Base-by-base conservation (phyloP, 2,888 invertebrate species). In the Rhagophthalmus giganteus region DNA sequence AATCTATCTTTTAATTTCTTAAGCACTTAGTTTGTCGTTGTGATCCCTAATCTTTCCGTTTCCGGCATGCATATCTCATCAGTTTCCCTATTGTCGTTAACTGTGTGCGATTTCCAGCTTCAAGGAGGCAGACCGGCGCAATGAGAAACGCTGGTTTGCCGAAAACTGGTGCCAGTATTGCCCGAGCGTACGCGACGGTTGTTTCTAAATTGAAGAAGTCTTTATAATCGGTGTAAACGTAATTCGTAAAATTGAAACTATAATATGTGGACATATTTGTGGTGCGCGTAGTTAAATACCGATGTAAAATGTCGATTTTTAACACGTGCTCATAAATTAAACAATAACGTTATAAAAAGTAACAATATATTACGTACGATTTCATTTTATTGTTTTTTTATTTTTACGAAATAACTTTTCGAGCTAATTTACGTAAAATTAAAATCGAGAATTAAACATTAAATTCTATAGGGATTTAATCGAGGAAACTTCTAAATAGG, bases 31-130 rank as follows among this genome's bases (percentile, higher is more conserved):
- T 58, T 58, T 57, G 58, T 57, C 57, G 56, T 58, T 55, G 49
- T 55, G 60, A 60, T 58, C 53, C 46, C 56, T 58, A 56, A 60
- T 60, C 60, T 58, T 58, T 56, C 56, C 58, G 60, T 58, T 58
- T 58, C 55, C 58, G 53, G 49, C 47, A 41, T 52, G 55, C 48
- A 57, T 58, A 60, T 54, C 58, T 58, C 58, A 57, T 57, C 57
- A 57, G 54, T 45, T 57, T 45, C 38, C 42, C 44, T 48, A 55
- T 55, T 55, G 57, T 58, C 58, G 55, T 55, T 59, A 55, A 34
- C 41, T 51, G 54, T 46, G 50, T 54, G 54, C 55, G 49, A 45
- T 49, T 49, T 54, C 54, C 49, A 49, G 54, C 48, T 48, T 58
- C 58, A 50, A 46, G 57, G 58, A 57, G 47, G 52, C 51, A 50